Base-by-base conservation (phyloP, 2,888 invertebrate genomes). In the Tenthredo mesomela region DNA sequence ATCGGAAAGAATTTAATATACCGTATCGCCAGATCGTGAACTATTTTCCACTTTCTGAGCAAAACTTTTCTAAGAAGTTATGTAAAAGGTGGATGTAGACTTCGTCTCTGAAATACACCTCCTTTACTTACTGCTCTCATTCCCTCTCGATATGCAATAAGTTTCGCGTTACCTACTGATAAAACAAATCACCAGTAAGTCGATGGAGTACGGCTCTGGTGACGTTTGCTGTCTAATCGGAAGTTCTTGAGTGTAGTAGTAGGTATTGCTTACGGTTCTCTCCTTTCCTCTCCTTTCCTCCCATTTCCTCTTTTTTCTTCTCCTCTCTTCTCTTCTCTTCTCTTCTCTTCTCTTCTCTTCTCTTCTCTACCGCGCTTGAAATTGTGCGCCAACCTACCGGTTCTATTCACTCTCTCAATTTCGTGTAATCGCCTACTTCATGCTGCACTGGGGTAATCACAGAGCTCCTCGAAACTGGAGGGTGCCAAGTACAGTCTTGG, bases 381-480 rank as follows among this genome's bases (percentile, higher is more conserved):
- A 88, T 88, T 86, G 86, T 86, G 87, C 86, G 88, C 86, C 87
- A 85, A 86, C 87, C 84, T 85, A 77, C 85, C 86, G 84, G 86
- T 86, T 86, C 88, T 87, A 86, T 84, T 85, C 86, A 83, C 73
- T 86, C 85, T 85, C 89, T 82, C 87, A 87, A 88, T 87, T 89
- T 87, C 15, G 86, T 88, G 87, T 88, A 89, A 89, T 88, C 88
- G 88, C 87, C 84, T 89, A 86, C 87, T 89, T 87, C 85, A 86
- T 87, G 86, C 87, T 84, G 85, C 86, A 67, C 65, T 37, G 25
- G 78, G 37, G 47, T 67, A 83, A 71, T 67, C 67, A 40, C 37
- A 80, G 61, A 50, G 78, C 61, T 58, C 37, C 78, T 78, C 67
- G 78, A 82, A 65, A 83, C 61, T 82, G 29, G 58, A 75, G 67